Evolutionary conservation across 2,797 vertebrate species (phyloP).

Genomic region (Spheniscus humboldti): DNA sequence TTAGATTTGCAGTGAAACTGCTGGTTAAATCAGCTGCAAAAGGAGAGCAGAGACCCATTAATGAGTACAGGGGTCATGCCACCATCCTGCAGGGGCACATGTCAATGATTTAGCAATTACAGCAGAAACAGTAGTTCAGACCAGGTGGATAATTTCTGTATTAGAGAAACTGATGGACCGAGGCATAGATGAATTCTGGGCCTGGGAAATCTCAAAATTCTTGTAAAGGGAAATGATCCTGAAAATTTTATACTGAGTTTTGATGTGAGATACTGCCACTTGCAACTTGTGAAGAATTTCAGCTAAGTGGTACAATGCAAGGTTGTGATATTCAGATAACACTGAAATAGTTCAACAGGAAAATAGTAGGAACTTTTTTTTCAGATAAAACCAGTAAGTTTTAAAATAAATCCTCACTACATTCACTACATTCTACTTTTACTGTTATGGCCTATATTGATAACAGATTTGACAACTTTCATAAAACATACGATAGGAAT

Average conservation of each 20-base stretch:
- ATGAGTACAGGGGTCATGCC: not conserved
- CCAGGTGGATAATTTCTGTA: slow-evolving; percentile 13
- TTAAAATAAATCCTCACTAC: not conserved
- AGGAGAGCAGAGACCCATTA: slow-evolving; percentile 20
- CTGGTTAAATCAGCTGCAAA: not conserved
- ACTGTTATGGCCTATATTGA: not conserved
- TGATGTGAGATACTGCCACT: not conserved
- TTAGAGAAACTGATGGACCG: slow-evolving; percentile 9
- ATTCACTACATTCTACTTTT: not conserved
- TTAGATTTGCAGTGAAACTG: slow-evolving; percentile 17
- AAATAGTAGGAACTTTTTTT: not conserved
- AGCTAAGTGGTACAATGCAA: not conserved
- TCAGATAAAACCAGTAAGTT: not conserved
- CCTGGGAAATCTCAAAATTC: not conserved
- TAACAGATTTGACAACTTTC: not conserved
- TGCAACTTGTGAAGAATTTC: not conserved
- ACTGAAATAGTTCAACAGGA: not conserved
- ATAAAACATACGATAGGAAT: not conserved
- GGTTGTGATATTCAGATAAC: not conserved
- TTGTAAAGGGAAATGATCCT: slow-evolving; percentile 33
- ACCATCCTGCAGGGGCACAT: not conserved
- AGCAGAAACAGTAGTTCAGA: slow-evolving; percentile 14
- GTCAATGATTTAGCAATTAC: slow-evolving; percentile 53
- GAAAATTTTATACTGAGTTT: slow-evolving; percentile 30
- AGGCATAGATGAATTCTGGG: not conserved